Base-by-base conservation (phyloP, 2,888 invertebrate species). In the Ochropleura leucogaster region DNA sequence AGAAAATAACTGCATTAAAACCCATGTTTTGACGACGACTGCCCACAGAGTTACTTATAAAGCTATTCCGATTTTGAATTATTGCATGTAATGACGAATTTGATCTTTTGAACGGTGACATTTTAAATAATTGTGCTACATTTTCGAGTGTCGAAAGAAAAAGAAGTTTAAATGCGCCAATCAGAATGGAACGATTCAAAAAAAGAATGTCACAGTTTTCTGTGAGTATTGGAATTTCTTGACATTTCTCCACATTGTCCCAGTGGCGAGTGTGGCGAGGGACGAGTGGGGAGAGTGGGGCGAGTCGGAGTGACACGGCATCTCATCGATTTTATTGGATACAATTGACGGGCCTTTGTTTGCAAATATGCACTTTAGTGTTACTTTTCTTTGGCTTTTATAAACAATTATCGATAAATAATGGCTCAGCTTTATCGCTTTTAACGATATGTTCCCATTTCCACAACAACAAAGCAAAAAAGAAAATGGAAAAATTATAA, bases 311-410 rank as follows among this genome's bases (percentile, higher is more conserved):
- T 92, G 94, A 92, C 91, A 88, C 89, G 90, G 89, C 90, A 89
- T 91, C 90, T 92, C 92, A 93, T 94, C 91, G 91, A 92, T 93
- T 93, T 93, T 93, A 94, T 93, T 93, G 93, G 92, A 87, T 90
- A 91, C 92, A 92, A 94, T 93, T 92, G 93, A 92, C 92, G 90
- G 89, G 89, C 91, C 91, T 93, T 95, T 95, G 95, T 95, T 92
- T 95, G 95, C 92, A 94, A 95, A 95, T 95, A 89, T 89, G 87
- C 85, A 81, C 83, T 86, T 87, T 84, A 88, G 82, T 87, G 87
- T 80, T 85, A 88, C 87, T 81, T 85, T 79, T 86, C 85, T 86
- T 81, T 79, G 82, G 86, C 83, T 80, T 85, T 87, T 88, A 86
- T 87, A 85, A 91, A 89, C 89, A 89, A 91, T 91, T 89, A 89